A percentile compares a stretch with the other conserved stretches of the same genome.
Evolutionary conservation across 2,888 invertebrate species (phyloP).

Genomic region (Athripsodes cinereus): DNA sequence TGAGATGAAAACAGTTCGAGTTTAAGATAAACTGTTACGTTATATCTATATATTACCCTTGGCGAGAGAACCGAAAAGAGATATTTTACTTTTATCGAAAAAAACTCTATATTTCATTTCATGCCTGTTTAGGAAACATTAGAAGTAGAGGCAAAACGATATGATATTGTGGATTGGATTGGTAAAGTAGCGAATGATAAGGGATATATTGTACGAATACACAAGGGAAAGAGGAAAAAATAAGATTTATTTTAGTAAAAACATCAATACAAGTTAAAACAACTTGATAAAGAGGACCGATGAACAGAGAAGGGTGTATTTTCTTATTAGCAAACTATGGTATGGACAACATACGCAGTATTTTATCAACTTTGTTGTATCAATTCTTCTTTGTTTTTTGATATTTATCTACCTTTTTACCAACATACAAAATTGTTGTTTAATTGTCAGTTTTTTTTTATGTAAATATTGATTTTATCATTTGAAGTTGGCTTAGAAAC

Average conservation of each 20-base stretch:
- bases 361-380: too few relatives aligned
- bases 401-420: too few relatives aligned
- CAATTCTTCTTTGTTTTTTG: too few relatives aligned
- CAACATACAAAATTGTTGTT: too few relatives aligned
- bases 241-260: neutral
- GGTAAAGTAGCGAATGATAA: neutral
- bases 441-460: too few relatives aligned
- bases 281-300: neutral
- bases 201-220: neutral
- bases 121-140: neutral
- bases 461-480: too few relatives aligned
- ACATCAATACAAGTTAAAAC: neutral
- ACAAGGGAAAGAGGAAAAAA: neutral
- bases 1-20: too few relatives aligned
- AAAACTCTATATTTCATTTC: neutral
- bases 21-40: too few relatives aligned
- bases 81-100: neutral
- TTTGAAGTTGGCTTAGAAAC: too few relatives aligned
- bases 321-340: neutral
- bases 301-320: neutral
- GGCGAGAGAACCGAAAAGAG: neutral
- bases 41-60: too few relatives aligned
- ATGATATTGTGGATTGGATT: neutral
- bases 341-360: too few relatives aligned
- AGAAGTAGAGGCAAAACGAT: neutral